A percentile compares a stretch with the other conserved stretches of the same genome.
phyloP scores from a whole-genome alignment of 2,888 invertebrate species.

The Polylopha cassiicola region DNA sequence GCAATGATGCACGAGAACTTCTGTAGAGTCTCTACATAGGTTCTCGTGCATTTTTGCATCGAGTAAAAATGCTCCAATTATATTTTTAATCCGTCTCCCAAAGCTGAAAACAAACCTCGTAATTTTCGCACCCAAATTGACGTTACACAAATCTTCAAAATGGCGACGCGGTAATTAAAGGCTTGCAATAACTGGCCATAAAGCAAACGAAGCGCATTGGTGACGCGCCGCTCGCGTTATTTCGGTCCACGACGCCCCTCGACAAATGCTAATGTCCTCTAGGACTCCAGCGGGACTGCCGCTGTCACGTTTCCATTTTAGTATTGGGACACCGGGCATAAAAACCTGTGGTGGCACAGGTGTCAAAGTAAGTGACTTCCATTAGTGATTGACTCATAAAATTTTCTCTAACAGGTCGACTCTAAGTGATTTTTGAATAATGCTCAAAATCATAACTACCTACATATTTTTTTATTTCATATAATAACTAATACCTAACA shows the following conservation, averaged over 20 bases:
- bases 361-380: conserved; percentile 9
- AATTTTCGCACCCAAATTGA: conserved; percentile 61
- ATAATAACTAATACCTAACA: too few relatives aligned
- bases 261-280: conserved; percentile 76
- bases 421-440: too few relatives aligned
- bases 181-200: conserved; percentile 70
- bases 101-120: conserved; percentile 5
- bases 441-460: too few relatives aligned
- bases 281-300: conserved; percentile 56
- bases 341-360: conserved; percentile 14
- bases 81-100: not conserved
- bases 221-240: conserved; percentile 67
- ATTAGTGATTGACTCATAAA: conserved; percentile 6
- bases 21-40: too few relatives aligned
- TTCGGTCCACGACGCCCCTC: conserved; percentile 66
- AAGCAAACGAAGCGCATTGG: conserved; percentile 65
- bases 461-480: too few relatives aligned
- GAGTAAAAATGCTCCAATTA: not conserved
- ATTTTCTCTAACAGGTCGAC: too few relatives aligned
- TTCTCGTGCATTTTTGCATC: too few relatives aligned
- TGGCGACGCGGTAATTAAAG: conserved; percentile 65
- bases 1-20: too few relatives aligned
- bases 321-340: too few relatives aligned
- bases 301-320: conserved; percentile 30
- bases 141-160: conserved; percentile 67